Evolutionary conservation across 1,140 invertebrate species (phyloP).

Genomic region (Diorhabda elongata): DNA sequence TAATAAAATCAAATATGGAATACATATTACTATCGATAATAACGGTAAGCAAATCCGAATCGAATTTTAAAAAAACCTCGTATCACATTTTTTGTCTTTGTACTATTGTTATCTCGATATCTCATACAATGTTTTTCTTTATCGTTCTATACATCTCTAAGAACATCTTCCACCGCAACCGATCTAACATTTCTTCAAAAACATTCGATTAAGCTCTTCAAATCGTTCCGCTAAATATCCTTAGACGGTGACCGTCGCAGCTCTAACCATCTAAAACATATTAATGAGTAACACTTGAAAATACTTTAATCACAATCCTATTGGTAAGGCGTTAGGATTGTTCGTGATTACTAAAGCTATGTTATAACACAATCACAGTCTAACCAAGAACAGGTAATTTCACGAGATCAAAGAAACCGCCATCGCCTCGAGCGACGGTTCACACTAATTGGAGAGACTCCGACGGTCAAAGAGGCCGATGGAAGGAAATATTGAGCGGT

Average conservation of each 20-base stretch:
- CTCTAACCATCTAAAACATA: not conserved
- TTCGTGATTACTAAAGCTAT: conserved; percentile 9
- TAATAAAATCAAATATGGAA: too few relatives aligned
- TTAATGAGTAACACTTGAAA: conserved; percentile 23
- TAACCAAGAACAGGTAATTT: conserved; percentile 36
- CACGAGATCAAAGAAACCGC: conserved; percentile 33
- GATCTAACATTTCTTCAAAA: not conserved
- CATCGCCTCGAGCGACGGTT: conserved; percentile 43
- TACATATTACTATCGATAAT: too few relatives aligned
- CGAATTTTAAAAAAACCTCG: too few relatives aligned
- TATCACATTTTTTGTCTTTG: too few relatives aligned
- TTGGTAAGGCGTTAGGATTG: conserved; percentile 16
- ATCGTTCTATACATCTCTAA: too few relatives aligned
- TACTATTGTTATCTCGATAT: too few relatives aligned
- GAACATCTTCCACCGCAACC: too few relatives aligned
- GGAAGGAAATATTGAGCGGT: conserved; percentile 48
- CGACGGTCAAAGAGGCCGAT: conserved; percentile 46
- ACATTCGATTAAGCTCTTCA: not conserved
- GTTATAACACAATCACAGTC: conserved; percentile 15
- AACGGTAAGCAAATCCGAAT: too few relatives aligned
- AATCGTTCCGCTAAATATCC: conserved; percentile 4
- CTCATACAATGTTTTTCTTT: too few relatives aligned
- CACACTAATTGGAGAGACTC: conserved; percentile 48
- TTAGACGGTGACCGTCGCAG: conserved; percentile 22
- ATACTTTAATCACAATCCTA: conserved; percentile 25